phyloP scores from a whole-genome alignment of 1,140 invertebrate species.

The Neotoxoptera formosana region DNA sequence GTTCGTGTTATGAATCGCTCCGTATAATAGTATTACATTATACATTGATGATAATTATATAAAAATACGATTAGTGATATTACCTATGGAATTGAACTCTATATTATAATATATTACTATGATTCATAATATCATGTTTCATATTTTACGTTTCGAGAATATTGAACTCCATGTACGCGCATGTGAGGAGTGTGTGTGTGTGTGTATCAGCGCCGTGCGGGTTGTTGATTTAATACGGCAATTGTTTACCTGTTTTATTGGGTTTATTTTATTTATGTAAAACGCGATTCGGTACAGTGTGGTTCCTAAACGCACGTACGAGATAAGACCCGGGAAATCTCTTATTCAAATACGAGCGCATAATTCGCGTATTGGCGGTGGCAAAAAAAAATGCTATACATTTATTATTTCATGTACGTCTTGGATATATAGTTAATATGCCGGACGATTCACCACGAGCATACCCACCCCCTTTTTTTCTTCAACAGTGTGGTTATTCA shows the following conservation, averaged over 20 bases:
- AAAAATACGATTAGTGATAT: not conserved
- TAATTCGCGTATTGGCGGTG: not conserved
- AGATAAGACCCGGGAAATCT: not conserved
- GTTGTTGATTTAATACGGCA: not conserved
- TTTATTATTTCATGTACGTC: not conserved
- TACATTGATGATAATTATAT: not conserved
- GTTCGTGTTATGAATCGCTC: not conserved
- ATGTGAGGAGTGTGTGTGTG: too few species aligned
- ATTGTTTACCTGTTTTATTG: conserved; percentile 36
- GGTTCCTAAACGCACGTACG: not conserved
- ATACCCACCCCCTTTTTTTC: too few species aligned
- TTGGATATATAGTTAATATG: not conserved
- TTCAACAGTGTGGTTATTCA: too few species aligned
- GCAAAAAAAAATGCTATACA: not conserved
- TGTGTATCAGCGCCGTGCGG: not conserved
- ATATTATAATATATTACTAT: not conserved
- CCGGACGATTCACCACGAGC: too few species aligned
- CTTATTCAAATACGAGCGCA: not conserved
- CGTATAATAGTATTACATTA: not conserved
- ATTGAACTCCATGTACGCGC: not conserved
- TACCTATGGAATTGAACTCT: too few species aligned
- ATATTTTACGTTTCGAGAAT: not conserved
- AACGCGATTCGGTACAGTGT: not conserved
- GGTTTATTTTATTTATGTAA: conserved; percentile 22
- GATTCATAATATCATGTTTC: not conserved